phyloP scores from a whole-genome alignment of 1,140 invertebrate genomes.

The Drosophila navojoa region DNA sequence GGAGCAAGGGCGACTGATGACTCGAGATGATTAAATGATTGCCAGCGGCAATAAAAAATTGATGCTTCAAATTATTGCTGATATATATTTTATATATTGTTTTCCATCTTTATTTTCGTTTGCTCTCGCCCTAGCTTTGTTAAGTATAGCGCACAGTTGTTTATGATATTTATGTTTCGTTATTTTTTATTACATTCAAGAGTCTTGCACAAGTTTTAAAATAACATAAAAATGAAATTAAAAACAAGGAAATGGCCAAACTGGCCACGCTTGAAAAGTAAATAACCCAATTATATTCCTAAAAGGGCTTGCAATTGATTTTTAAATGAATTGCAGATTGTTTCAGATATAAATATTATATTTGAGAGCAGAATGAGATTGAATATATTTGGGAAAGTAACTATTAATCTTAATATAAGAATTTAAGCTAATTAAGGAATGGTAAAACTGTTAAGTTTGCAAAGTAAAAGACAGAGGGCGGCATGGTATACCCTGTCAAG shows the following conservation, averaged over 20 bases:
- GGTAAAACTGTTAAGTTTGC: too few species aligned
- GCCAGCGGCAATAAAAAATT: conserved; percentile 74
- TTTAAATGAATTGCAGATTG: too few species aligned
- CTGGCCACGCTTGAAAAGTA: too few species aligned
- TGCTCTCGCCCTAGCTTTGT: not conserved
- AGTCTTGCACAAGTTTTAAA: conserved; percentile 7
- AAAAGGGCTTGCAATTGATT: too few species aligned
- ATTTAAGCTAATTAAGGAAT: too few species aligned
- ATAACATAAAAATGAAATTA: not conserved
- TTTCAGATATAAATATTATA: too few species aligned
- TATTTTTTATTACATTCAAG: conserved; percentile 31
- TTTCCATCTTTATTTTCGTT: not conserved
- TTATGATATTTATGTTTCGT: conserved; percentile 36
- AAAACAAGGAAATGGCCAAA: not conserved
- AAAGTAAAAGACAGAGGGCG: too few species aligned
- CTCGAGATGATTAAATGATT: conserved; percentile 81
- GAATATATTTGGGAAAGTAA: too few species aligned
- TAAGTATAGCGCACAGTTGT: conserved; percentile 21
- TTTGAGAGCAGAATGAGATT: too few species aligned
- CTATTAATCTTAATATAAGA: too few species aligned
- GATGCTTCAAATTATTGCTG: conserved; percentile 75
- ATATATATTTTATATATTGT: conserved; percentile 35
- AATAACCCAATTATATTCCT: too few species aligned
- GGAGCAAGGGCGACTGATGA: conserved; percentile 60
- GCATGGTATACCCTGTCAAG: too few species aligned